Conservation (phyloP, 2,888 invertebrate species). For the Andrena chrysosceles region DNA sequence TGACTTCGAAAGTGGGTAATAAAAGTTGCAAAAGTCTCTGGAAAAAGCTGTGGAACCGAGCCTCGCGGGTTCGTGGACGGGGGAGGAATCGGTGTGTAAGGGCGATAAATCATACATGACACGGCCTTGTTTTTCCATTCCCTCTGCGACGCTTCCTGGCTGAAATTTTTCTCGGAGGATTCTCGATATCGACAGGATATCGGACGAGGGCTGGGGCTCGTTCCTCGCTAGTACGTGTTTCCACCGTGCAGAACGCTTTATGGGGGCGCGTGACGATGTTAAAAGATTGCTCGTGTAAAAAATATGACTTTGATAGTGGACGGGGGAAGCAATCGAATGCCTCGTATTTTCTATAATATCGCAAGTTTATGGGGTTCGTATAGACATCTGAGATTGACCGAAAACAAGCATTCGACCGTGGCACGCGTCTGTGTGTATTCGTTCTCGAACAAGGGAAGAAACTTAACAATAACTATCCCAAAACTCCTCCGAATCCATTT, state of each 20-base stretch:
- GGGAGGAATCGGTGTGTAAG: slow-evolving; percentile 39
- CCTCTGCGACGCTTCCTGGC: background rate
- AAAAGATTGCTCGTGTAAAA: background rate
- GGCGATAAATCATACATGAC: slow-evolving; percentile 69
- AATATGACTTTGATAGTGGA: too few relatives aligned
- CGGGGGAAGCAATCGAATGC: too few relatives aligned
- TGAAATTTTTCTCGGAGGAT: slow-evolving; percentile 36
- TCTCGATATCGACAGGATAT: slow-evolving; percentile 25
- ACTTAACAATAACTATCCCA: too few relatives aligned
- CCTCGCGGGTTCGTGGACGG: background rate
- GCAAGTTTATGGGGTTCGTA: too few relatives aligned
- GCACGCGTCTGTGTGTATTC: too few relatives aligned
- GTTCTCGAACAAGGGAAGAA: too few relatives aligned
- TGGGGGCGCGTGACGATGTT: slow-evolving; percentile 14
- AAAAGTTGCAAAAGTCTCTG: slow-evolving; percentile 65
- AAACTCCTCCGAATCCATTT: background rate
- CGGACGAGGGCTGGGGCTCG: background rate
- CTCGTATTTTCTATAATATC: too few relatives aligned
- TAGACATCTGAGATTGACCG: too few relatives aligned
- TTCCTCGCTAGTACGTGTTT: slow-evolving; percentile 11
- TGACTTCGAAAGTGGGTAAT: slow-evolving; percentile 72
- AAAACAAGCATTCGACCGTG: too few relatives aligned
- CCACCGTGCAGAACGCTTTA: slow-evolving; percentile 13
- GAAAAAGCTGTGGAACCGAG: slow-evolving; percentile 25
- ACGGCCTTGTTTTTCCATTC: slow-evolving; percentile 61